Base-by-base conservation (phyloP, 2,797 vertebrate species). In the Rhinophrynus dorsalis region DNA sequence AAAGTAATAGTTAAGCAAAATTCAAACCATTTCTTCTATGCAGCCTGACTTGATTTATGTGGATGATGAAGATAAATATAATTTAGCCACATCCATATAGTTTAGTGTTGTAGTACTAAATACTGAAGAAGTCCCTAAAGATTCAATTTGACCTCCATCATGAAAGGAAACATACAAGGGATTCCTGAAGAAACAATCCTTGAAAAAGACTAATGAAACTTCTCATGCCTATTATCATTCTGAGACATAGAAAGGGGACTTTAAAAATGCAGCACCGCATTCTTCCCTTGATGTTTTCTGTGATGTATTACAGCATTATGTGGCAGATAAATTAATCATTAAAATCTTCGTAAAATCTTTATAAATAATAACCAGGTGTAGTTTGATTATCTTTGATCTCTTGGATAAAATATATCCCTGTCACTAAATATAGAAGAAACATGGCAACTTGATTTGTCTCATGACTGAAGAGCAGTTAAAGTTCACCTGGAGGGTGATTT, bases 301-400 rank as follows among this genome's bases (percentile, higher is more conserved):
- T 91, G 90, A 91, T 92, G 87, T 89, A 92, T 91, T 89, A 90
- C 88, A 85, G 86, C 80, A 72, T 86, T 89, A 87, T 59, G 70
- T 73, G 70, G 47, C 70, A 73, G 70, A 67, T 54, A 73, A 73
- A 73, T 73, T 90, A 89, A 91, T 90, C 90, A 89, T 90, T 89
- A 90, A 90, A 86, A 90, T 86, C 90, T 83, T 89, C 88, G 86
- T 88, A 90, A 88, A 89, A 85, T 82, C 86, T 86, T 90, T 87
- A 89, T 86, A 90, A 90, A 90, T 89, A 90, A 89, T 89, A 89
- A 88, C 88, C 90, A 90, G 89, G 88, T 91, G 89, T 88, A 83
- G 71, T 73, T 83, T 80, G 81, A 85, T 86, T 90, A 86, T 79
- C 82, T 88, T 87, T 89, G 76, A 88, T 88, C 82, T 86, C 77